Base-by-base conservation (phyloP, 2,113 vertebrate species). In the Python bivittatus region DNA sequence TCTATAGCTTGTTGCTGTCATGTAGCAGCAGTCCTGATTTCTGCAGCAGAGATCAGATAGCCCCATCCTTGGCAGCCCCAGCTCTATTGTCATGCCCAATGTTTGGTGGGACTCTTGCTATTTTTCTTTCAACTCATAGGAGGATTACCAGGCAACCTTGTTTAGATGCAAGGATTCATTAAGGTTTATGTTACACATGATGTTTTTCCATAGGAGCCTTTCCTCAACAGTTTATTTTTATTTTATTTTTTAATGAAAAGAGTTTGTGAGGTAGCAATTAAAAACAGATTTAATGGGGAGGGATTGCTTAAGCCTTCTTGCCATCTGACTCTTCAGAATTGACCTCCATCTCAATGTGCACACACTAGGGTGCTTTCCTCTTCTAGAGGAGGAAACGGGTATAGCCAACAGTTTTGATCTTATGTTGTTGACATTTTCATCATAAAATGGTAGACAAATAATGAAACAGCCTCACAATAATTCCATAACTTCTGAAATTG, bases 401-500 rank as follows among this genome's bases (percentile, higher is more conserved):
- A 48, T 48, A 48, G 4, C 2, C 20, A 90, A 29, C 29, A 54
- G 64, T 54, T 68, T 54, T 54, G 58, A 33, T 54, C 88, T 88
- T 84, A 29, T 72, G 15, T 92, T 92, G 88, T 68, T 87, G 94
- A 92, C 83, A 88, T 93, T 42, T 91, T 1, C 58, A 88, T 83
- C 33, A 93, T 72, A 79, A 68, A 96, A 86, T 72, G 11, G 86
- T 94, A 88, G 4, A 86, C 88, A 8, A 60, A 58, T 90, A 95
- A 96, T 88, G 52, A 96, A 95, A 91, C 87, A 87, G 38, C 88
- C 94, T 94, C 95, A 53, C 87, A 93, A 91, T 60, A 93, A 94
- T 79, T 93, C 54, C 61, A 94, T 94, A 96, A 97, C 96, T 94
- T 92, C 91, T 96, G 90, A 72, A 93, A 93, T 91, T 92, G 58